Base-by-base conservation (phyloP, 2,888 invertebrate genomes). In the Spisula subtruncata region DNA sequence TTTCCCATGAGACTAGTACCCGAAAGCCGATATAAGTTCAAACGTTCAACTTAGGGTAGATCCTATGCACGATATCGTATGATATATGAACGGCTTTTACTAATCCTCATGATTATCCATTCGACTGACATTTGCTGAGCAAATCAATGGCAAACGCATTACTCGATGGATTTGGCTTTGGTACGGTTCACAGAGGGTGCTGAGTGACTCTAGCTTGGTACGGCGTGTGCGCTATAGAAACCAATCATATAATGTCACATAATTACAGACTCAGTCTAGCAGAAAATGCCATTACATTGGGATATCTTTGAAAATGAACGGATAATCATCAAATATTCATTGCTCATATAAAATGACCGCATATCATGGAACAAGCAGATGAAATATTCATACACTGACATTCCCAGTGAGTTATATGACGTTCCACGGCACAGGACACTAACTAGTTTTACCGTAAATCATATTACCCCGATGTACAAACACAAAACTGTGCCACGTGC, bases 311-410 rank as follows among this genome's bases (percentile, higher is more conserved):
- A 35, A 75, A 32, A 75, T 75, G 75, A 75, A 32, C 18, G 75
- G 35, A 75, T 35, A 14, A 75, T 75, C 32, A 75, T 75, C 12
- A 75, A 75, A 75, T 75, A 75, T 75, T 75, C 35, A 75, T 75
- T 16, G 29, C 29, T 35, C 75, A 75, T 75, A 75, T 35, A 75
- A 32, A 75, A 32, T 75, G 75, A 32, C 35, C 75, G 16, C 35
- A 32, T 16, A 29, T 35, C 29, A 4, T 75, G 75, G 32, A 75
- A 32, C 35, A 32, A 32, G 75, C 29, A 18, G 75, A 75, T 75
- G 32, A 75, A 75, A 75, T 75, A 75, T 75, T 75, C 75, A 75
- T 75, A 32, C 35, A 12, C 35, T 35, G 75, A 5, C 75, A 75
- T 75, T 35, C n/a, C 25, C 10, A 25, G 10, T 25, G 25, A 66